These are phyloP conservation scores for Sitophilus oryzae DNA, from an alignment of 1,140 invertebrate species.

Conservation along the genomic window DNA sequence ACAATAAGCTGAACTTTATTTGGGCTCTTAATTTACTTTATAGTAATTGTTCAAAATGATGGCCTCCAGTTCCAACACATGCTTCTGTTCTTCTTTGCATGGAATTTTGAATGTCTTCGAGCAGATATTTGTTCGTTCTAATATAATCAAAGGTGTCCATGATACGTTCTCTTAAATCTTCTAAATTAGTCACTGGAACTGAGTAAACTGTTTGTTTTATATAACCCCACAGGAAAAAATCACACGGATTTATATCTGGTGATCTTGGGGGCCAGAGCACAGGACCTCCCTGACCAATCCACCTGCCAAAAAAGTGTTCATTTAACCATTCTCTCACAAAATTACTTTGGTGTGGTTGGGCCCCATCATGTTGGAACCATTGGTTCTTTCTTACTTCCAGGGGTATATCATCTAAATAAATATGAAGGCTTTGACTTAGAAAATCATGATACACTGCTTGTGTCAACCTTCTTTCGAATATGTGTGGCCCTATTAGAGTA, in stretches of 20 bases:
- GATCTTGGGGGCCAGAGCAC: conserved; percentile 45
- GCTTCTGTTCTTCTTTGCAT: too few relatives aligned
- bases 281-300: conserved; percentile 43
- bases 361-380: conserved; percentile 16
- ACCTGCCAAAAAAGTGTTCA: conserved; percentile 37
- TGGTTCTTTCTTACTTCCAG: not conserved
- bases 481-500: conserved; percentile 7
- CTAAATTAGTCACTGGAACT: too few relatives aligned
- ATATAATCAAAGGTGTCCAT: too few relatives aligned
- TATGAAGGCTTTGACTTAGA: not conserved
- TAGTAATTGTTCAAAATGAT: too few relatives aligned
- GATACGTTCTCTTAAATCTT: too few relatives aligned
- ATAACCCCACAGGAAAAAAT: too few relatives aligned
- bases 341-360: conserved; percentile 31
- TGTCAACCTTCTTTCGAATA: not conserved
- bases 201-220: conserved; percentile 14
- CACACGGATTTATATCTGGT: conserved; percentile 43
- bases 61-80: too few relatives aligned
- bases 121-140: too few relatives aligned
- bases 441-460: not conserved
- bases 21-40: too few relatives aligned
- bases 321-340: conserved; percentile 37
- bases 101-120: too few relatives aligned
- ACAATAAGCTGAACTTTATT: too few relatives aligned
- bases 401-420: not conserved